These are phyloP conservation scores for Oncorhynchus mykiss DNA, from an alignment of 2,113 vertebrate species.

Conservation along the genomic window DNA sequence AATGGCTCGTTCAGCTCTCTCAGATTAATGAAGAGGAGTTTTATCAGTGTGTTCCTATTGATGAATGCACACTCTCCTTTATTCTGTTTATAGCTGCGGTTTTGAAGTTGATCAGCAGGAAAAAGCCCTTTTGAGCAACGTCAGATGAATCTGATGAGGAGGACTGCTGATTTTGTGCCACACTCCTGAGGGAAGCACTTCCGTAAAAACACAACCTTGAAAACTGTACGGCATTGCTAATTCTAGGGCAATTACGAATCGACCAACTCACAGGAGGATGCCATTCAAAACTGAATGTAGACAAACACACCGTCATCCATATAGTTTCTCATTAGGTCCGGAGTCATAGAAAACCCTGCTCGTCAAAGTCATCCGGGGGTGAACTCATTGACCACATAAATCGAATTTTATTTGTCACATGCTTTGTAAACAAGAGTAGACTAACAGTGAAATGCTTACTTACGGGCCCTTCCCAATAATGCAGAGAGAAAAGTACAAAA, in stretches of 20 bases:
- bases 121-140: conserved; percentile 33
- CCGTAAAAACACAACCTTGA: conserved; percentile 59
- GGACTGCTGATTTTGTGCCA: conserved; percentile 53
- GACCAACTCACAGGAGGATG: conserved; percentile 50
- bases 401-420: no score
- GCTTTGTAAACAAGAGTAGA: no score
- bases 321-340: not conserved
- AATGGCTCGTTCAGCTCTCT: no score
- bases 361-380: not conserved
- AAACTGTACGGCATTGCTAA: conserved; percentile 57
- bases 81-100: not conserved
- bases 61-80: not conserved
- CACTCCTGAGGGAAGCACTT: conserved; percentile 20
- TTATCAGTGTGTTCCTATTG: no score
- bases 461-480: no score
- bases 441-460: no score
- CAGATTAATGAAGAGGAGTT: no score
- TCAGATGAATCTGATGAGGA: conserved; percentile 36
- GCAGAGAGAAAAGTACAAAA: no score
- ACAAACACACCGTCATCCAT: conserved; percentile 45
- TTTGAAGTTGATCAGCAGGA: conserved; percentile 43
- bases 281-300: conserved; percentile 54
- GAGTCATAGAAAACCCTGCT: not conserved
- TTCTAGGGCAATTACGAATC: conserved; percentile 63
- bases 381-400: not conserved